Conservation (phyloP, 1,140 invertebrate genomes). For the Bombus sibiricus region DNA sequence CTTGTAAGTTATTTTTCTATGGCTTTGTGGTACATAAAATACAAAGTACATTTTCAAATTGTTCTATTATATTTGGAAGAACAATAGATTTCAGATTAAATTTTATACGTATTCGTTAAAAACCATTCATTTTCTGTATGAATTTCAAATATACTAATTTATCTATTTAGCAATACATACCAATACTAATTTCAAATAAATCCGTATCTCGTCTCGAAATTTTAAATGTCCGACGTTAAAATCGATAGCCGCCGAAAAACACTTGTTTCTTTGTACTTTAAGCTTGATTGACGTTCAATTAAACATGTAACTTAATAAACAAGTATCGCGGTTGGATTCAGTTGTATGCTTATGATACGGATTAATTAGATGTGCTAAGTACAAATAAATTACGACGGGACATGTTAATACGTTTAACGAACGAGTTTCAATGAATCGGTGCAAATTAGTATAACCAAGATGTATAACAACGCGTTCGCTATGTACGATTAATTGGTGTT, state of each 20-base stretch:
- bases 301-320: not conserved
- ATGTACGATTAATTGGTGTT: conserved; percentile 18
- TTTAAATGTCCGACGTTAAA: not conserved
- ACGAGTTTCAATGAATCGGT: conserved; percentile 25
- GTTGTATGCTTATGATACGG: not conserved
- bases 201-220: not conserved
- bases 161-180: not conserved
- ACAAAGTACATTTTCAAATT: too few species aligned
- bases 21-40: too few species aligned
- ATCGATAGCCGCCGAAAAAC: not conserved
- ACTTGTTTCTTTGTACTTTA: too few species aligned
- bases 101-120: not conserved
- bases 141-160: not conserved
- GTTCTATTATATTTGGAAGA: too few species aligned
- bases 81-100: not conserved
- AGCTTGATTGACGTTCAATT: not conserved
- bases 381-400: conserved; percentile 18
- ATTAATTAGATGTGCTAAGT: conserved; percentile 16
- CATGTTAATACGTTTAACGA: conserved; percentile 18
- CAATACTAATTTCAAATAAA: not conserved
- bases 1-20: too few species aligned
- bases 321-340: not conserved
- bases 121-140: not conserved
- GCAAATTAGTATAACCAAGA: conserved; percentile 22
- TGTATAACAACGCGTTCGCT: not conserved